Evolutionary conservation across 2,113 vertebrate species (phyloP).

Genomic region (Acrocephalus arundinaceus): DNA sequence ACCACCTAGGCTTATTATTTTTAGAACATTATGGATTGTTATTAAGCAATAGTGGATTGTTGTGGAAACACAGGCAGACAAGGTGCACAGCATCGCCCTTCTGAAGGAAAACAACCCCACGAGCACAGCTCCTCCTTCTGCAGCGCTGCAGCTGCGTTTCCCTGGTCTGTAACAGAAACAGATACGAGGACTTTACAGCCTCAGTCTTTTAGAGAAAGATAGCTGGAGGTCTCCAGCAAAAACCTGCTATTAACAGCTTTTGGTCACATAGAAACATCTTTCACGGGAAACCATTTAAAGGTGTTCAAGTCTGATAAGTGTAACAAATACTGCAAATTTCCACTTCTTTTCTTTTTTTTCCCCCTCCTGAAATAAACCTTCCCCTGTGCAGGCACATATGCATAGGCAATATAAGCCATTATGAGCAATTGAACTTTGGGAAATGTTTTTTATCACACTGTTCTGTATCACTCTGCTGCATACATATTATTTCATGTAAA

Average conservation of each 20-base stretch:
- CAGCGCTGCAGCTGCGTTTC: neutral
- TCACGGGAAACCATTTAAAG: conserved; percentile 1
- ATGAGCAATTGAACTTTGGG: conserved; percentile 5
- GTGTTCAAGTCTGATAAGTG: conserved; percentile 30
- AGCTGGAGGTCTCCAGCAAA: neutral
- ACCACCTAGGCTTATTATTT: conserved; percentile 56
- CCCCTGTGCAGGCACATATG: neutral
- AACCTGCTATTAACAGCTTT: conserved; percentile 9
- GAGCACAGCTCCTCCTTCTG: neutral
- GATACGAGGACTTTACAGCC: neutral
- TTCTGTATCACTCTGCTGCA: neutral
- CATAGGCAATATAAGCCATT: conserved; percentile 5
- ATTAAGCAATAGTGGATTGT: conserved; percentile 15
- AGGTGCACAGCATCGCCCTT: neutral
- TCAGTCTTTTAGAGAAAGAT: neutral
- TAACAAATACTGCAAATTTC: conserved; percentile 14
- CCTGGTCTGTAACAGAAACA: neutral
- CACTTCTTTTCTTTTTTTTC: neutral
- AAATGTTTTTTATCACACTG: neutral
- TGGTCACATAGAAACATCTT: neutral
- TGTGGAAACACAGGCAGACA: conserved; percentile 1
- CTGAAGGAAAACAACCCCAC: neutral
- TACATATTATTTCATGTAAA: neutral
- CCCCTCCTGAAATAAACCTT: neutral
- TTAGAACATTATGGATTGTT: conserved; percentile 51